Conservation (phyloP, 2,797 vertebrate genomes). For the Poecilia velifera region DNA sequence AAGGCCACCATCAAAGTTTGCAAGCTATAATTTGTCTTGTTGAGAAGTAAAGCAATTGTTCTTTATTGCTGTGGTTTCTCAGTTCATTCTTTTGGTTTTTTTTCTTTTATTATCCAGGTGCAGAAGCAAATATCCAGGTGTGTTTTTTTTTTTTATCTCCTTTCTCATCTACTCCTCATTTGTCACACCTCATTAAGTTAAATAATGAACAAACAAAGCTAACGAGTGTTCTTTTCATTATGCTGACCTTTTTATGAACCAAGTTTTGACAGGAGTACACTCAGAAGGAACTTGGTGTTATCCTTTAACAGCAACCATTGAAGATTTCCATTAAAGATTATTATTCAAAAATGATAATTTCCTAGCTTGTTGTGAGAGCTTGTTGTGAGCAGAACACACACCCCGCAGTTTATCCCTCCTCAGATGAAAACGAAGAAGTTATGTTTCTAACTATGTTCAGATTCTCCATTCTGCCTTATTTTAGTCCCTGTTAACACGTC, state of each 20-base stretch:
- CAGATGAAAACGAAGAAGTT: background rate
- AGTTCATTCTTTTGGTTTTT: background rate
- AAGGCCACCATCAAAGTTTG: background rate
- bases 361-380: background rate
- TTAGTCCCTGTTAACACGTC: constrained; percentile 4
- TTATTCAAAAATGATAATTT: background rate
- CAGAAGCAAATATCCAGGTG: background rate
- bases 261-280: background rate
- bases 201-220: background rate
- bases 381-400: background rate
- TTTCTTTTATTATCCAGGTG: background rate
- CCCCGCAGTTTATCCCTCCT: background rate
- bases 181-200: background rate
- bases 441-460: background rate
- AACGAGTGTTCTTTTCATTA: background rate
- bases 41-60: background rate
- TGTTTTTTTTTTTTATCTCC: background rate
- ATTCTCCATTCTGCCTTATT: background rate
- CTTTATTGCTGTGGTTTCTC: background rate
- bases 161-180: background rate
- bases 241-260: background rate
- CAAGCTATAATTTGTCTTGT: background rate
- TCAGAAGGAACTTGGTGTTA: background rate
- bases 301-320: background rate
- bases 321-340: background rate